These are phyloP conservation scores for Sterrhoptilus dennistouni DNA, from an alignment of 2,113 vertebrate genomes.

Conservation along the genomic window DNA sequence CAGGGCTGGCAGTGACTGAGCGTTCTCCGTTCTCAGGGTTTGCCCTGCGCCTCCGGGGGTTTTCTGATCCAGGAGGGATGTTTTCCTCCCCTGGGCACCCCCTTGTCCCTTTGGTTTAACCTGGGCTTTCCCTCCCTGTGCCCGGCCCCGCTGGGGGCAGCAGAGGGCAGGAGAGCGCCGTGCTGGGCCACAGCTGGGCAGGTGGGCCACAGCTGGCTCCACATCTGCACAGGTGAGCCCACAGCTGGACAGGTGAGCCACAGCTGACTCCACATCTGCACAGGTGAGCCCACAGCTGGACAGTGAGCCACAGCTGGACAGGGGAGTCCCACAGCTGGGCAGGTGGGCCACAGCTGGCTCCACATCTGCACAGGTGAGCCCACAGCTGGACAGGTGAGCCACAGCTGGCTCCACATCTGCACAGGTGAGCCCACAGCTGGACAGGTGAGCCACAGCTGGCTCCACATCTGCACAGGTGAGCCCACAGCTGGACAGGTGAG, in stretches of 20 bases:
- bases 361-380: too few species aligned
- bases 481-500: neutral
- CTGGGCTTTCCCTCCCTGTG: neutral
- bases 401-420: too few species aligned
- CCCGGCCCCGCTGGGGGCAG: neutral
- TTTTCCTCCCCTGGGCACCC: neutral
- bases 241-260: too few species aligned
- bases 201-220: too few species aligned
- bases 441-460: too few species aligned
- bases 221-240: too few species aligned
- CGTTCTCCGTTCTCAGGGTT: neutral
- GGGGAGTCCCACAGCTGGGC: neutral
- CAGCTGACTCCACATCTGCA: too few species aligned
- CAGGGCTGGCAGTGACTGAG: neutral
- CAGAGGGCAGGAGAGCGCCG: constrained; percentile 55
- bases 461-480: too few species aligned
- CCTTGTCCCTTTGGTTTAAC: neutral
- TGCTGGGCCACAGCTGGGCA: neutral
- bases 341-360: too few species aligned
- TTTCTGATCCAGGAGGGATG: neutral
- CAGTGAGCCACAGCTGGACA: neutral
- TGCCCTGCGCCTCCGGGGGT: fast-evolving
- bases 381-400: too few species aligned
- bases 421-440: neutral
- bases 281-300: neutral